A percentile compares a stretch with the other conserved stretches of the same genome.
Evolutionary conservation across 2,888 invertebrate species (phyloP).

Genomic region (Dynastes maya): DNA sequence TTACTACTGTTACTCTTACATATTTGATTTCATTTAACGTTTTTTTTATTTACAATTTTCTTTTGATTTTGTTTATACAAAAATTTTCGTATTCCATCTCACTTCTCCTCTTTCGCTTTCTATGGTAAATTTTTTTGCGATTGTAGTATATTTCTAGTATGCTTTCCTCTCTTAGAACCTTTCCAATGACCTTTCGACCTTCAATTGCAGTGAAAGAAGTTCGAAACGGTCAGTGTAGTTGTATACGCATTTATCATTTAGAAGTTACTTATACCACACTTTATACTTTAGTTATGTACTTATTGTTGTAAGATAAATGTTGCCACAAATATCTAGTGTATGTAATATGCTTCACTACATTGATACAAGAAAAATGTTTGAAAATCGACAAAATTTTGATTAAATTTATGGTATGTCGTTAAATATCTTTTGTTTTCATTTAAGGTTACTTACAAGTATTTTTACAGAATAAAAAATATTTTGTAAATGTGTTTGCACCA

Average conservation of each 20-base stretch:
- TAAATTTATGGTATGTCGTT: too few relatives aligned
- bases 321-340: constrained; percentile 1
- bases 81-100: not conserved
- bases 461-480: too few relatives aligned
- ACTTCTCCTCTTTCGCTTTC: constrained; percentile 5
- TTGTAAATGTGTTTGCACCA: too few relatives aligned
- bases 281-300: not conserved
- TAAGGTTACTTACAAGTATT: too few relatives aligned
- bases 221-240: constrained; percentile 6
- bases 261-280: not conserved
- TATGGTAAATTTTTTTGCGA: not conserved
- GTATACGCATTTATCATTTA: not conserved
- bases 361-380: not conserved
- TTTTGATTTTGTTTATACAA: not conserved
- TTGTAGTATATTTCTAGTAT: not conserved
- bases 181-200: not conserved
- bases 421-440: too few relatives aligned
- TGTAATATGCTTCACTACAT: constrained; percentile 16
- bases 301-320: constrained; percentile 2
- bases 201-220: not conserved
- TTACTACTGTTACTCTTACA: constrained; percentile 21
- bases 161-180: not conserved
- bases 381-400: constrained; percentile 24
- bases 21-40: constrained; percentile 32
- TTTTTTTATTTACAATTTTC: constrained; percentile 11